Conservation (phyloP, 2,888 invertebrate species). For the Thyatira batis region DNA sequence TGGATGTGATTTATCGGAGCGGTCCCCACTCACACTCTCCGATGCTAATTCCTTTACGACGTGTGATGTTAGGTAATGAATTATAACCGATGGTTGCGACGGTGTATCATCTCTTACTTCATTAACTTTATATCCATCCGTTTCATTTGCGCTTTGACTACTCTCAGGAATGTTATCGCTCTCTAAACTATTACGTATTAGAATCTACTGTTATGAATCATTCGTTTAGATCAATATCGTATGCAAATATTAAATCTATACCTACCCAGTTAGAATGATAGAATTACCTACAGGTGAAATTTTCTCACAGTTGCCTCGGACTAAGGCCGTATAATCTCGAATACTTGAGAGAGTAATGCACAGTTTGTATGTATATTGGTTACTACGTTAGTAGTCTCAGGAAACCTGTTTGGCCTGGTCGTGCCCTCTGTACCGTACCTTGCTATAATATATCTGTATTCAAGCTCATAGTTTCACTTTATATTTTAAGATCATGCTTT, state of each 20-base stretch:
- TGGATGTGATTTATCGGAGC: slow-evolving; percentile 69
- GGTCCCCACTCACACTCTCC: slow-evolving; percentile 54
- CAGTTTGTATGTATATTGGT: slow-evolving; percentile 76
- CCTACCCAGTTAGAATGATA: slow-evolving; percentile 30
- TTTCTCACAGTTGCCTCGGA: slow-evolving; percentile 69
- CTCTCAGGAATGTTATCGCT: neutral
- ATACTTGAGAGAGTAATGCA: slow-evolving; percentile 66
- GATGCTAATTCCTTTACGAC: slow-evolving; percentile 74
- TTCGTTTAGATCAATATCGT: neutral
- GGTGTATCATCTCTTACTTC: slow-evolving; percentile 41
- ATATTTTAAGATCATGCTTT: slow-evolving; percentile 57
- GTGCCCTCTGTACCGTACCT: slow-evolving; percentile 74
- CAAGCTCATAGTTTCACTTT: slow-evolving; percentile 71
- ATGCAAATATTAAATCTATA: slow-evolving; percentile 1
- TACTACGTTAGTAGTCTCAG: slow-evolving; percentile 74
- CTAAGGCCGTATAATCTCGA: slow-evolving; percentile 65
- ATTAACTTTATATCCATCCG: slow-evolving; percentile 39
- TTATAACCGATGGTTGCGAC: slow-evolving; percentile 45
- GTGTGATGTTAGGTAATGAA: slow-evolving; percentile 67
- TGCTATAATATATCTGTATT: slow-evolving; percentile 57
- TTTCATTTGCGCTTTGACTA: slow-evolving; percentile 1
- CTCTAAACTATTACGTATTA: neutral
- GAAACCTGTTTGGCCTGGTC: slow-evolving; percentile 71
- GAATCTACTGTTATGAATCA: neutral
- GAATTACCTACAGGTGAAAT: slow-evolving; percentile 68